phyloP scores from a whole-genome alignment of 2,888 invertebrate species.

The Orchestes rusci region DNA sequence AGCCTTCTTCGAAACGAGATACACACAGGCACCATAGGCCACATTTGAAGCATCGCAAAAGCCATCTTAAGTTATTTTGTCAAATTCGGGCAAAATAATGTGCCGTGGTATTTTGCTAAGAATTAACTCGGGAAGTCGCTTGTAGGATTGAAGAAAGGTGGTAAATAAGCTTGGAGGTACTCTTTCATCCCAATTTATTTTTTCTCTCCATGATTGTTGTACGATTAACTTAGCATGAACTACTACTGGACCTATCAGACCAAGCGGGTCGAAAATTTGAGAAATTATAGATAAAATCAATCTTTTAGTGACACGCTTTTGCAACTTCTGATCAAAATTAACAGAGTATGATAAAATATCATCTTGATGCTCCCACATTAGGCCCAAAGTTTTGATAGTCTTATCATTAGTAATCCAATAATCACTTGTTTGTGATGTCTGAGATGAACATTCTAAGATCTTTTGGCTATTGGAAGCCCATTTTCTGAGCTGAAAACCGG shows the following conservation, averaged over 20 bases:
- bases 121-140: not conserved
- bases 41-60: slow-evolving; percentile 20
- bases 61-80: slow-evolving; percentile 9
- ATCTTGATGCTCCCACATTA: slow-evolving; percentile 1
- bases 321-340: not conserved
- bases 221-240: slow-evolving; percentile 4
- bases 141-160: not conserved
- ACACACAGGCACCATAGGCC: slow-evolving; percentile 22
- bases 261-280: slow-evolving; percentile 17
- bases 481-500: slow-evolving; percentile 4
- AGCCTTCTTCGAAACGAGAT: slow-evolving; percentile 5
- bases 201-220: slow-evolving; percentile 4
- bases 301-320: slow-evolving; percentile 2
- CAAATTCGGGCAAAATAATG: not conserved
- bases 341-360: slow-evolving; percentile 4
- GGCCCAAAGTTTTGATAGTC: not conserved
- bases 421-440: not conserved
- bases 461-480: slow-evolving; percentile 2
- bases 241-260: not conserved
- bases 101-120: slow-evolving; percentile 5
- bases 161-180: not conserved
- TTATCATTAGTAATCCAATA: slow-evolving; percentile 5
- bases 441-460: not conserved
- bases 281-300: slow-evolving; percentile 13
- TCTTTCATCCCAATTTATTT: slow-evolving; percentile 4